Evolutionary conservation across 2,797 vertebrate species (phyloP), one percentile per base, ranked within the genome.

Genomic region (Pitangus sulphuratus): DNA sequence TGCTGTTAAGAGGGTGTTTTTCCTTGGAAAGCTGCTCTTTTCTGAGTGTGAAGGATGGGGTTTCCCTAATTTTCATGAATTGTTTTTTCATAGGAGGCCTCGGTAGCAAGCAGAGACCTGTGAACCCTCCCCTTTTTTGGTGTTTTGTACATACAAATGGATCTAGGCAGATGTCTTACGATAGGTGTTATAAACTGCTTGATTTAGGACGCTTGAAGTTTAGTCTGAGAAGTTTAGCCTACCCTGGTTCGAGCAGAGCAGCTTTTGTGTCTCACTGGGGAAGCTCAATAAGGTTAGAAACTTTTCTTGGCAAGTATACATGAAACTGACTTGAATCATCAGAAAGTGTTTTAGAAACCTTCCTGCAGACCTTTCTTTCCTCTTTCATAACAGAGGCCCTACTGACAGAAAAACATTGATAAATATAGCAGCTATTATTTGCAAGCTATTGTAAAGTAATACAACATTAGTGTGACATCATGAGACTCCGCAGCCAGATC

Each of bases 381-480:
- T 70, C 37, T 96, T 94, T 90, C 84, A 93, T 95, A 97, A 79
- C 82, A 89, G 70, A 90, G 68, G 44, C 75, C 85, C 90, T 90
- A 75, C 87, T 94, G 94, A 81, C 89, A 97, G 81, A 95, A 96
- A 95, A 91, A 20, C 92, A 93, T 58, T 53, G 94, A 97, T 97
- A 96, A 97, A 61, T 98, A 91, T 95, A 97, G 97, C 86, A 92
- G 87, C 79, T 94, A 94, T 97, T 93, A 95, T 96, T 98, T 96
- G 96, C 90, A 93, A 96, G 87, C 84, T 95, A 84, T 96, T 96
- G 93, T 97, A 98, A 98, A 96, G 96, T 85, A 97, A 98, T 97
- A 97, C 93, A 97, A 90, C 90, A 91, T 89, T 86, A 75, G 88
- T 97, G 96, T 98, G 98, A 98, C 97, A 98, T 98, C 98, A 97